Evolutionary conservation across 2,797 vertebrate genomes (phyloP).

Genomic region (Amblyraja radiata): DNA sequence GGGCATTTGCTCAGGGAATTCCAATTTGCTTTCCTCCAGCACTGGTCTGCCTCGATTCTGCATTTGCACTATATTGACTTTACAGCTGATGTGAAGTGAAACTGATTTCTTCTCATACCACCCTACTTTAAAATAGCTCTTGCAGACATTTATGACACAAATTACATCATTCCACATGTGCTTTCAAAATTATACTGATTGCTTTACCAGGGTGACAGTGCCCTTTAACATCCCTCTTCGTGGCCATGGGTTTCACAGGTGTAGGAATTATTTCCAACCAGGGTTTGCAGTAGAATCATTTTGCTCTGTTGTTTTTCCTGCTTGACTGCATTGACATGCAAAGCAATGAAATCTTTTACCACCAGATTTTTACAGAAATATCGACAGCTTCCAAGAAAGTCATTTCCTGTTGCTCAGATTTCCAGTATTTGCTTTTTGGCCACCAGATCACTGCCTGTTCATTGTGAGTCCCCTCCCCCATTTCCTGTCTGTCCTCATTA

Average conservation of each 20-base stretch:
- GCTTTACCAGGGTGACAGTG: slow-evolving; percentile 3
- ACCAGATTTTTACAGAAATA: slow-evolving; percentile 22
- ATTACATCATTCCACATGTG: slow-evolving; percentile 24
- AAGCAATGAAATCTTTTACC: slow-evolving; percentile 25
- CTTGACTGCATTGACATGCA: slow-evolving; percentile 26
- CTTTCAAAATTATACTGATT: slow-evolving; percentile 20
- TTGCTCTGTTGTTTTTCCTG: not conserved
- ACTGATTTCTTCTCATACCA: not conserved
- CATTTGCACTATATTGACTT: not conserved
- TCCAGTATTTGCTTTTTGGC: slow-evolving; percentile 52
- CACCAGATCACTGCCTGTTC: slow-evolving; percentile 70
- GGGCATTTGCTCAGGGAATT: not conserved
- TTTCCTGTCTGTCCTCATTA: slow-evolving; percentile 78
- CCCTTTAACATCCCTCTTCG: slow-evolving; percentile 10
- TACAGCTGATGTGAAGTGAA: not conserved
- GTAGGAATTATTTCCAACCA: slow-evolving; percentile 22
- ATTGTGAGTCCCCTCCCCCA: slow-evolving; percentile 58
- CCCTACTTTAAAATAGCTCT: not conserved
- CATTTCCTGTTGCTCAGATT: slow-evolving; percentile 65
- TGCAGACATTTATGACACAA: not conserved
- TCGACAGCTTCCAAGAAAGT: slow-evolving; percentile 62
- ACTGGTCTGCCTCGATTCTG: not conserved
- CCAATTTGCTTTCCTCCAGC: not conserved
- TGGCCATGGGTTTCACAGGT: not conserved
- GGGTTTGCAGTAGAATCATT: slow-evolving; percentile 24